These are phyloP conservation scores for Charina bottae DNA, from an alignment of 2,113 vertebrate genomes.

Conservation along the genomic window DNA sequence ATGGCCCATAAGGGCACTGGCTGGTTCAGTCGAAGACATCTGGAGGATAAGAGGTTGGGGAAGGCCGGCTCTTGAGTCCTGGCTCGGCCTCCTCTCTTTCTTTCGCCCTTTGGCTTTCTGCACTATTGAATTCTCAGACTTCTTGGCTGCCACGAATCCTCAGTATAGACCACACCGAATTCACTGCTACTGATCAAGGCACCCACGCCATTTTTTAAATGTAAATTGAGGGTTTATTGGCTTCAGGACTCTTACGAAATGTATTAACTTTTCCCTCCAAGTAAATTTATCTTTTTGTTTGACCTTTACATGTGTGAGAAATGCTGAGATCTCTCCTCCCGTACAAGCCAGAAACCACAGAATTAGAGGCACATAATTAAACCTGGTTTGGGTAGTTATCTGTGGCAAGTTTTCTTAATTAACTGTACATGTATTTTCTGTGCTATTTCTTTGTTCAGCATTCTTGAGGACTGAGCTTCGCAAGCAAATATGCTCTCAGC, in stretches of 20 bases:
- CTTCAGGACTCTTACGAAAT: neutral
- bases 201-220: neutral
- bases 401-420: neutral
- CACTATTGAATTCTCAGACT: neutral
- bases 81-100: neutral
- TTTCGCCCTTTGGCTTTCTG: neutral
- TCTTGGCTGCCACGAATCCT: neutral
- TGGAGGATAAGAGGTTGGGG: neutral
- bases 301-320: neutral
- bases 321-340: neutral
- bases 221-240: neutral
- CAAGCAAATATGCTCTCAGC: neutral
- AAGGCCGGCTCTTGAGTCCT: neutral
- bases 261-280: neutral
- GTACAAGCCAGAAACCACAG: too few species aligned
- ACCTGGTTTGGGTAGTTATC: neutral
- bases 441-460: neutral
- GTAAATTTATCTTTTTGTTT: neutral
- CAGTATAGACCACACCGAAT: neutral
- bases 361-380: neutral
- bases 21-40: neutral
- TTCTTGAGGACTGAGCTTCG: neutral
- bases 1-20: neutral
- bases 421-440: neutral
- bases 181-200: neutral